Conservation (phyloP, 2,888 invertebrate genomes). For the Drosophila hamatofila region DNA sequence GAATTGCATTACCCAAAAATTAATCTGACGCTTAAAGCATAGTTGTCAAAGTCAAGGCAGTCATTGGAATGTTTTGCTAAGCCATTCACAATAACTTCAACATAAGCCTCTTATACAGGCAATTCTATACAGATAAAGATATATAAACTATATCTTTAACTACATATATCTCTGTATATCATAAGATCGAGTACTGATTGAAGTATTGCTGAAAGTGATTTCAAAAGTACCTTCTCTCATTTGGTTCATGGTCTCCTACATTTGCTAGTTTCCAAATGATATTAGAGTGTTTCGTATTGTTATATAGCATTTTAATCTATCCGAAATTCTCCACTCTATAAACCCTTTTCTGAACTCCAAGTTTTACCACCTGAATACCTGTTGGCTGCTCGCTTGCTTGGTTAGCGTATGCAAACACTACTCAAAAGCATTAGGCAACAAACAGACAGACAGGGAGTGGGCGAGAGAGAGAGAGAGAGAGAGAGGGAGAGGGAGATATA, state of each 20-base stretch:
- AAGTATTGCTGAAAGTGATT: too few relatives aligned
- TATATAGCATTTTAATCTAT: too few relatives aligned
- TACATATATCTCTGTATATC: not conserved
- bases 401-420: slow-evolving; percentile 44
- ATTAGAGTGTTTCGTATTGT: too few relatives aligned
- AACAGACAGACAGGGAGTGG: slow-evolving; percentile 1
- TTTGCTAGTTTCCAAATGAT: too few relatives aligned
- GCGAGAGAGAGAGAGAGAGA: too few relatives aligned
- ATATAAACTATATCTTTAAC: too few relatives aligned
- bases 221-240: too few relatives aligned
- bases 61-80: too few relatives aligned
- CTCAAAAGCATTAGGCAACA: slow-evolving; percentile 28
- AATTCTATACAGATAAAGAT: not conserved
- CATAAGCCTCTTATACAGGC: not conserved
- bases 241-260: too few relatives aligned
- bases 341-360: not conserved
- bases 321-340: not conserved
- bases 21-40: not conserved
- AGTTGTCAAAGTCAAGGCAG: not conserved
- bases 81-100: not conserved
- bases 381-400: not conserved
- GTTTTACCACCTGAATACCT: slow-evolving; percentile 10
- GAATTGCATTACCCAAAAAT: not conserved
- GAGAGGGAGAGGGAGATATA: not conserved
- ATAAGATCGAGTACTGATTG: not conserved